A percentile compares a stretch with the other conserved stretches of the same genome.
Conservation (phyloP, 2,113 vertebrate species). For the Pollimyrus isidori region DNA sequence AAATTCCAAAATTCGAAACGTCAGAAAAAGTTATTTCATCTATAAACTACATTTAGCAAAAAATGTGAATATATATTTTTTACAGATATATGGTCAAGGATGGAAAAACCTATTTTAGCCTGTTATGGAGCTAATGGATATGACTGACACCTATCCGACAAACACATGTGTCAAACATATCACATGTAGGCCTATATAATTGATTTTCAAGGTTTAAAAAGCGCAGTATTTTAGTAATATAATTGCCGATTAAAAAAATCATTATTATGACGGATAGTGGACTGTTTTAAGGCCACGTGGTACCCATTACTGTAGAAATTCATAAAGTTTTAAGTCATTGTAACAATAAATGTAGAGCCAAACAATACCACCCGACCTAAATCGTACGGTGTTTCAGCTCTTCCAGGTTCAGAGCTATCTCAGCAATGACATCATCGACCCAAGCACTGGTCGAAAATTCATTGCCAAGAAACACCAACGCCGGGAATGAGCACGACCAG, state of each 20-base stretch:
- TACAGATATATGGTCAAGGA: neutral
- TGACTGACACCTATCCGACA: neutral
- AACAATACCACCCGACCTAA: conserved; percentile 88
- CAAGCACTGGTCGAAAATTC: conserved; percentile 33
- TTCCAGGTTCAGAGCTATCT: conserved; percentile 33
- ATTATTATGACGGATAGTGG: neutral
- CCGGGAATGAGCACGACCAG: conserved; percentile 32
- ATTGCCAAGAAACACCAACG: conserved; percentile 45
- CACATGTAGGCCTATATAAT: neutral
- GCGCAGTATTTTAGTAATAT: neutral
- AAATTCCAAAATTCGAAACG: neutral
- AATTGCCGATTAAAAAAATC: neutral
- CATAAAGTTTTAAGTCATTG: conserved; percentile 78
- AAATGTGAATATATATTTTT: neutral
- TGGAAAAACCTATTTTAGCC: neutral
- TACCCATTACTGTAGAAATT: conserved; percentile 58
- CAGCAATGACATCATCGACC: conserved; percentile 34
- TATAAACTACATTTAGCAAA: neutral
- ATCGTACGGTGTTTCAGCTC: conserved; percentile 47
- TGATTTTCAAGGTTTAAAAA: neutral
- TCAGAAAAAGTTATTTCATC: neutral
- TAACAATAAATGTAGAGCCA: conserved; percentile 64
- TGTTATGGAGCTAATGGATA: neutral
- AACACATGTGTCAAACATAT: neutral
- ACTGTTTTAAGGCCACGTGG: neutral